Percentiles rank a stretch among this genome's conserved stretches.
Conservation (phyloP, 2,888 invertebrate species). For the Odontothrips loti region DNA sequence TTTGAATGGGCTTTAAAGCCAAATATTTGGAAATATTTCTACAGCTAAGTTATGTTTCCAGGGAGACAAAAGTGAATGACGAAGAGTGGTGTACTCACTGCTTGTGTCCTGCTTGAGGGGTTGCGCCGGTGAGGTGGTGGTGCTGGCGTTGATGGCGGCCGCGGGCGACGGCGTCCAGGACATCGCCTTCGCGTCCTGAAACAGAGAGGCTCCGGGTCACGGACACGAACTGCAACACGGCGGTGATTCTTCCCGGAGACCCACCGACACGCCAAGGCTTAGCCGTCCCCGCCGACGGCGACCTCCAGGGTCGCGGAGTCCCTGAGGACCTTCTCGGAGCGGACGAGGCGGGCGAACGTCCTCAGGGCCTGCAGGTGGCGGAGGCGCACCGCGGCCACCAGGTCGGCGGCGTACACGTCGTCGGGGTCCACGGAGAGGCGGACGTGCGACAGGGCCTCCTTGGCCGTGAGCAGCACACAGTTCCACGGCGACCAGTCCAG, state of each 20-base stretch:
- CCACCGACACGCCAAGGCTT: neutral
- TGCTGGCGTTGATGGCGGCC: neutral
- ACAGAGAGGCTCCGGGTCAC: neutral
- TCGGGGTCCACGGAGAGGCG: constrained; percentile 40
- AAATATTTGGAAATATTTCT: too few species aligned
- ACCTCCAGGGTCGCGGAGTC: neutral
- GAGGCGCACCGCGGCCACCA: neutral
- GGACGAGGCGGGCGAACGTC: neutral
- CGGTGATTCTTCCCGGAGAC: too few species aligned
- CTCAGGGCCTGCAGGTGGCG: neutral
- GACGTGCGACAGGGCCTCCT: constrained; percentile 49
- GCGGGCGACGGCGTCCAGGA: neutral
- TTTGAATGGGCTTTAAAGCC: too few species aligned
- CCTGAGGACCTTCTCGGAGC: neutral
- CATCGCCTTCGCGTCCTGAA: neutral
- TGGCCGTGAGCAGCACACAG: constrained; percentile 50
- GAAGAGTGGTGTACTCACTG: neutral
- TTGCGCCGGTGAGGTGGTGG: neutral
- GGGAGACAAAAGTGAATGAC: too few species aligned
- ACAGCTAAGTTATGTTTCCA: too few species aligned
- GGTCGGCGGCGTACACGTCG: neutral
- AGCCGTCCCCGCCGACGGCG: neutral
- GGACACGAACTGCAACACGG: too few species aligned
- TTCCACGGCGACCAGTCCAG: constrained; percentile 53
- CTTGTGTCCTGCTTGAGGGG: neutral